Base-by-base conservation (phyloP, 2,888 invertebrate species). In the Sepioteuthis lessoniana region DNA sequence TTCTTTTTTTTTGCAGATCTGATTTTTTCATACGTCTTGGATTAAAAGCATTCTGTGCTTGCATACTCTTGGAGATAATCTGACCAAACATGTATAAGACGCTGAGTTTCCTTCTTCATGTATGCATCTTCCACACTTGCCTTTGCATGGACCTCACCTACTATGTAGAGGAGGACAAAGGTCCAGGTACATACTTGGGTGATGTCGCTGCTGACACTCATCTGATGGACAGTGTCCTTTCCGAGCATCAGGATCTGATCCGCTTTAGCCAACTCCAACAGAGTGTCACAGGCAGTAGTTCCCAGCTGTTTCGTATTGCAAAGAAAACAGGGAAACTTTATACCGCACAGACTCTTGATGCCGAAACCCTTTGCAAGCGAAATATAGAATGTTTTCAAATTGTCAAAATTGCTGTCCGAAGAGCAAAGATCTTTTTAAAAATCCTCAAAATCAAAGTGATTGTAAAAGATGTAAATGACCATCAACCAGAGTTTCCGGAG, bases 401-500 rank as follows among this genome's bases (percentile, higher is more conserved):
- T 76, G 76, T 76, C 0, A 76, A 76, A 76, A 76, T 76, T 76
- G 76, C 76, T n/a, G 76, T 76, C 13, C 76, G n/a, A 76, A 76
- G n/a, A 13, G 35, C 76, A 35, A 76, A 76, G n/a, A n/a, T 19
- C n/a, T 76, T 76, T 13, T n/a, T 76, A 13, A n/a, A 76, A 35
- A 76, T 76, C n/a, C 76, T 76, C n/a, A 76, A 76, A 76, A 35
- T 76, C n/a, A 76, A 76, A 76, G 76, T 76, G 8, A 16, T 76
- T 10, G n/a, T 76, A 13, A 76, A 76, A 35, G 76, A 76, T 35
- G 76, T 76, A 16, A 76, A 76, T 19, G 76, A 76, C 76, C 76
- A 76, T 76, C 76, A 76, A 76, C 76, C 76, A 16, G 76, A 76
- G n/a, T 76, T 76, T 76, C 76, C 76, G n/a, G 76, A 76, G 76